Evolutionary conservation across 1,140 invertebrate species (phyloP).

Genomic region (Neodiprion lecontei): DNA sequence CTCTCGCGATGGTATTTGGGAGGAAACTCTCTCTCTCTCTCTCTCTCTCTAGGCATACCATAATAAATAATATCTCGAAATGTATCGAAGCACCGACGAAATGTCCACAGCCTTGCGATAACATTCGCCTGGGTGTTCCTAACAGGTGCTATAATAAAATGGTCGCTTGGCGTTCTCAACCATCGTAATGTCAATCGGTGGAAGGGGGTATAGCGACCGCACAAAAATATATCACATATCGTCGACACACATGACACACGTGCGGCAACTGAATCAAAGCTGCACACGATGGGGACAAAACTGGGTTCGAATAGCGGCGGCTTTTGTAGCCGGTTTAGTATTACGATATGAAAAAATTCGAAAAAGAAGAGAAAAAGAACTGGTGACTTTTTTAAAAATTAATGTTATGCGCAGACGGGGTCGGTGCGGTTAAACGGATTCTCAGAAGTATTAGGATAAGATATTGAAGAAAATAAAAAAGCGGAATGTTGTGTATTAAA

Average conservation of each 20-base stretch:
- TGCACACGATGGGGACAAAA: background rate
- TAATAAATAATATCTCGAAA: no score
- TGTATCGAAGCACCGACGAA: background rate
- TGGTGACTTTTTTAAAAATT: no score
- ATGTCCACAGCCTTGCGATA: conserved; percentile 7
- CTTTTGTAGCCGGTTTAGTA: no score
- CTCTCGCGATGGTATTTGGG: background rate
- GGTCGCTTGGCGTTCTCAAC: background rate
- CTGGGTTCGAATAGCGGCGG: no score
- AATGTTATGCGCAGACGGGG: no score
- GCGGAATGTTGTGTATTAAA: no score
- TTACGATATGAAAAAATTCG: no score
- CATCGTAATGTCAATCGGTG: background rate
- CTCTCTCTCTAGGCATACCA: background rate
- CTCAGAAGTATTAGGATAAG: no score
- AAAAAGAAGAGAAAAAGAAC: no score
- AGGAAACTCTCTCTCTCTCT: background rate
- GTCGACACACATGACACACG: no score
- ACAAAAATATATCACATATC: background rate
- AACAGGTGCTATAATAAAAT: background rate
- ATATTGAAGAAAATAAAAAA: no score
- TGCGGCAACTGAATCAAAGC: conserved; percentile 10
- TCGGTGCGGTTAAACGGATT: no score
- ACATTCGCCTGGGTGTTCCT: background rate
- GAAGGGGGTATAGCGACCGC: background rate